Conservation (phyloP, 2,113 vertebrate species). For the Potamarius usumacintae region DNA sequence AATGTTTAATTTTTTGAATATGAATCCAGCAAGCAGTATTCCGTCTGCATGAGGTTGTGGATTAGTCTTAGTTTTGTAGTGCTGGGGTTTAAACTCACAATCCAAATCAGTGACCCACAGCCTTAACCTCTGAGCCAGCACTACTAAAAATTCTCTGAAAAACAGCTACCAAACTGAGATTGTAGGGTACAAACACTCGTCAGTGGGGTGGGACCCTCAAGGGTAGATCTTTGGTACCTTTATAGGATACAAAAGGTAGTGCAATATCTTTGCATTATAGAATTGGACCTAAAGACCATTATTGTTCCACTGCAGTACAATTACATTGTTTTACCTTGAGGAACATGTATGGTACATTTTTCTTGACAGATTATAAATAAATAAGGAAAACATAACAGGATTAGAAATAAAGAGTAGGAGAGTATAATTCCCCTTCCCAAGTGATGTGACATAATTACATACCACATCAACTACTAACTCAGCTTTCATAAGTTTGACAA, state of each 20-base stretch:
- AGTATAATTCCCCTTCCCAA: neutral
- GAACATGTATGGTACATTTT: neutral
- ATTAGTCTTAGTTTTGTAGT: neutral
- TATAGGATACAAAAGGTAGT: neutral
- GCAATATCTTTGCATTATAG: neutral
- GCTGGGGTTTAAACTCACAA: neutral
- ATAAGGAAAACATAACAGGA: neutral
- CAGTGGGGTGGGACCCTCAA: neutral
- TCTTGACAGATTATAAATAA: neutral
- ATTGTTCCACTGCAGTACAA: neutral
- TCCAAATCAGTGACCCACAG: neutral
- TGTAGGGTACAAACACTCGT: neutral
- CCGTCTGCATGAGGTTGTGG: neutral
- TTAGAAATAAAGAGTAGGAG: neutral
- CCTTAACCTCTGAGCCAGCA: neutral
- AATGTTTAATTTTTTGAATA: neutral
- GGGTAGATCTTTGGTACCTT: neutral
- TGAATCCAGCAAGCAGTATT: slow-evolving; percentile 42
- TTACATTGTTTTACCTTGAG: neutral
- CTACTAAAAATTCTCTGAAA: neutral
- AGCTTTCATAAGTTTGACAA: neutral
- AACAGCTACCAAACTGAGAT: neutral
- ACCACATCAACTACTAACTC: neutral
- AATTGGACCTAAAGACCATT: neutral
- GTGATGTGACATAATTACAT: neutral